phyloP scores from a whole-genome alignment of 2,797 vertebrate genomes.

The Clangula hyemalis region DNA sequence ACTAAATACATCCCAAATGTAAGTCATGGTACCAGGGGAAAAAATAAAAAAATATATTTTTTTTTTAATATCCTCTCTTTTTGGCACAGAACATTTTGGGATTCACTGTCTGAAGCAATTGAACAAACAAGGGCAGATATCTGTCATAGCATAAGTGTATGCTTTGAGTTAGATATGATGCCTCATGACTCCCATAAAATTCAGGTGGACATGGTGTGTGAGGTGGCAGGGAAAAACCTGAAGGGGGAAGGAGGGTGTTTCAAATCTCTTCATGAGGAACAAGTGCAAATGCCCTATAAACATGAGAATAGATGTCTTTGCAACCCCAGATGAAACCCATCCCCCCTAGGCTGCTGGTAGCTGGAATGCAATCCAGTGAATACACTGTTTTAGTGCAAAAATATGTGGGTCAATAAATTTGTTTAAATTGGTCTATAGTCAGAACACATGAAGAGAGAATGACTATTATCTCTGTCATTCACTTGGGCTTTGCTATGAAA shows the following conservation, averaged over 20 bases:
- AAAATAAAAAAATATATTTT: not conserved
- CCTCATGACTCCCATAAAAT: not conserved
- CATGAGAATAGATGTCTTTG: not conserved
- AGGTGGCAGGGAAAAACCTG: not conserved
- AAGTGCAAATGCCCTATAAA: not conserved
- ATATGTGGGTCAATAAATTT: not conserved
- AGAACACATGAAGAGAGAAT: not conserved
- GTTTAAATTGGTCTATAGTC: not conserved
- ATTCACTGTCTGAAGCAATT: not conserved
- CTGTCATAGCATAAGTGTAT: not conserved
- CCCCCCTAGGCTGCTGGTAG: not conserved
- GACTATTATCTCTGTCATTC: not conserved
- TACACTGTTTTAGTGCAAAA: not conserved
- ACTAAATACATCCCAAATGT: not conserved
- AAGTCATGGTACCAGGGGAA: not conserved
- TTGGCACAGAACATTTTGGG: not conserved
- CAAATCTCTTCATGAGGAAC: not conserved
- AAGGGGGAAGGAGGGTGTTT: not conserved
- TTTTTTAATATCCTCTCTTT: not conserved
- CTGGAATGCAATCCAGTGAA: not conserved
- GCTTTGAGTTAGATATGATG: not conserved
- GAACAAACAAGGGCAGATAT: not conserved
- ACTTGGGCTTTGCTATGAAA: not conserved
- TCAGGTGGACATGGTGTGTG: accelerated
- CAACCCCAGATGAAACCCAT: not conserved